Percentiles rank a stretch among this genome's conserved stretches.
Evolutionary conservation across 2,797 vertebrate species (phyloP).

Genomic region (Tachyglossus aculeatus): DNA sequence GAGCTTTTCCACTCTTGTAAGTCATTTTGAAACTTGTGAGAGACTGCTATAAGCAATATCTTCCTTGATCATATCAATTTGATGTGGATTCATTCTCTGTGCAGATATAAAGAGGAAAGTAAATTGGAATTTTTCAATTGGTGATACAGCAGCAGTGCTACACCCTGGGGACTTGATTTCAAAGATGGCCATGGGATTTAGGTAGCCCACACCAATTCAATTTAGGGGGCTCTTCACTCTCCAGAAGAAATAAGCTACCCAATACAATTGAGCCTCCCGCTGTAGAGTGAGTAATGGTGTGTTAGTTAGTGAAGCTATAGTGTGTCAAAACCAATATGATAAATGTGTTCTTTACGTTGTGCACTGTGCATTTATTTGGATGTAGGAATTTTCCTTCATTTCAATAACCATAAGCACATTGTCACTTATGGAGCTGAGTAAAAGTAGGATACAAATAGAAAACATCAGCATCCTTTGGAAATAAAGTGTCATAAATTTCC

Average conservation of each 20-base stretch:
- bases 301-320: neutral
- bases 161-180: constrained; percentile 48
- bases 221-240: constrained; percentile 23
- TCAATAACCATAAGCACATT: neutral
- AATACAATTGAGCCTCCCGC: neutral
- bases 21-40: constrained; percentile 64
- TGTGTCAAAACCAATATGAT: neutral
- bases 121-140: constrained; percentile 68
- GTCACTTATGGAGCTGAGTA: neutral
- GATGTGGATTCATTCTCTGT: constrained; percentile 61
- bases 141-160: constrained; percentile 23
- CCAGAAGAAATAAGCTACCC: constrained; percentile 33
- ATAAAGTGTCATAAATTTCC: neutral
- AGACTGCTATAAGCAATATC: constrained; percentile 59
- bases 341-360: neutral
- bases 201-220: constrained; percentile 26
- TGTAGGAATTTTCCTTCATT: neutral
- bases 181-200: constrained; percentile 59
- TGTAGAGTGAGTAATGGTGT: constrained; percentile 1
- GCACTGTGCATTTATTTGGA: no score
- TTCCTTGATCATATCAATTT: constrained; percentile 68
- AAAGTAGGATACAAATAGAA: neutral
- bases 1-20: constrained; percentile 46
- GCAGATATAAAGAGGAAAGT: constrained; percentile 63
- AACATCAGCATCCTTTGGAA: no score